Base-by-base conservation (phyloP, 2,113 vertebrate species). In the Benitochromis conjunctus region DNA sequence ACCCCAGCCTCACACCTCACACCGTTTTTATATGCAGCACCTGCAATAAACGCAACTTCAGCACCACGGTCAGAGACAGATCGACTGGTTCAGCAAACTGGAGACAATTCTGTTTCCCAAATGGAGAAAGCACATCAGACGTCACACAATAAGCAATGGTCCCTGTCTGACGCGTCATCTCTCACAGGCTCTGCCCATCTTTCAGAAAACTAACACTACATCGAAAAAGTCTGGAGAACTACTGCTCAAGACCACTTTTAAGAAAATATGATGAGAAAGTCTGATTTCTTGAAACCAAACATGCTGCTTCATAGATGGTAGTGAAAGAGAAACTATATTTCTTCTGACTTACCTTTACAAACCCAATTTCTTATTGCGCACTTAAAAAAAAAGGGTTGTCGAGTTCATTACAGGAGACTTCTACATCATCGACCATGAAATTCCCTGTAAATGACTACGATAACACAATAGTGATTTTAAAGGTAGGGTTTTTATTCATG, bases 401-500 rank as follows among this genome's bases (percentile, higher is more conserved):
- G 34, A 38, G 60, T 38, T 64, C 10, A 10, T 64, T 38, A 19
- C 1, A 66, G 19, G 34, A 1, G 6, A 66, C 21, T 48, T 74
- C 21, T 74, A 29, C 21, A 48, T 74, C 14, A 71, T 51, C 24
- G 29, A 19, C 12, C 24, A 19, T 51, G 43, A 48, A 74, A 51
- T 31, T 31, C 4, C 69, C 16, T 11, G 43, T 51, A 51, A 89
- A 88, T 74, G 8, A 91, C 58, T 18, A 66, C 38, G 66, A 74
- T 9, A 13, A 89, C 56, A 91, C 60, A 79, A 13, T 24, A 14
- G 4, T 24, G 79, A 92, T 10, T 96, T 96, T 91, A 85, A 96
- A 96, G 82, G 94, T 92, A 84, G 93, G 94, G 89, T 96, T 96
- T 98, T 97, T 98, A 98, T 98, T 99, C 94, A 97, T 97, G 96